phyloP scores from a whole-genome alignment of 2,113 vertebrate species.

The Aspiorhynchus laticeps region DNA sequence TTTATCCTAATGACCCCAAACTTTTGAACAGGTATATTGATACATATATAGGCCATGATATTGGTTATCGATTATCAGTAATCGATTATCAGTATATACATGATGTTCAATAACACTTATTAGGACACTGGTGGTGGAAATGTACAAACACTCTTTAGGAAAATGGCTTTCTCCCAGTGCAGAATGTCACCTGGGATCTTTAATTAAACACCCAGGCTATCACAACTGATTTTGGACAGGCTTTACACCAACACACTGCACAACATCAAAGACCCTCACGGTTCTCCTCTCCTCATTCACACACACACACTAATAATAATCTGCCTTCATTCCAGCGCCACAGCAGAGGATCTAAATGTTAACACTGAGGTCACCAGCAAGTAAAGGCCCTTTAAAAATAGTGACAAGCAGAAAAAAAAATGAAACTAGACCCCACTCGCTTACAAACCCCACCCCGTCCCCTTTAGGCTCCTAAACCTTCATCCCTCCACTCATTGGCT shows the following conservation, averaged over 20 bases:
- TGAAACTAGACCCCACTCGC: conserved; percentile 55
- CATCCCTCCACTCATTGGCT: conserved; percentile 50
- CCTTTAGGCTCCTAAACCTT: conserved; percentile 40
- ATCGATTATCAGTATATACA: neutral
- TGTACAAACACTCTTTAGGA: neutral
- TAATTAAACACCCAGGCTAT: neutral
- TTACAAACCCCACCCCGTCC: conserved; percentile 47
- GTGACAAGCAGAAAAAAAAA: conserved; percentile 53
- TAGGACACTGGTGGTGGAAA: neutral
- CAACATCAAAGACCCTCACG: conserved; percentile 17
- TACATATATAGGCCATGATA: neutral
- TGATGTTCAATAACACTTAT: neutral
- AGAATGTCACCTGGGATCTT: neutral
- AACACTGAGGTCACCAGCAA: conserved; percentile 60
- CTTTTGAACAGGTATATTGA: neutral
- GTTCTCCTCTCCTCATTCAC: neutral
- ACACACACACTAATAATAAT: conserved; percentile 57
- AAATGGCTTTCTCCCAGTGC: neutral
- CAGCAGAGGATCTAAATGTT: conserved; percentile 62
- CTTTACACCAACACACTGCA: conserved; percentile 21
- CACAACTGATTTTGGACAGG: neutral
- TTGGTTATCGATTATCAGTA: neutral
- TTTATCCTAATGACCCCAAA: too few relatives aligned
- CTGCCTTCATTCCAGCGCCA: conserved; percentile 64
- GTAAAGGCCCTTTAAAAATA: conserved; percentile 71